Percentiles rank a stretch among this genome's conserved stretches.
Evolutionary conservation across 2,797 vertebrate species (phyloP).

Genomic region (Hemibagrus guttatus): DNA sequence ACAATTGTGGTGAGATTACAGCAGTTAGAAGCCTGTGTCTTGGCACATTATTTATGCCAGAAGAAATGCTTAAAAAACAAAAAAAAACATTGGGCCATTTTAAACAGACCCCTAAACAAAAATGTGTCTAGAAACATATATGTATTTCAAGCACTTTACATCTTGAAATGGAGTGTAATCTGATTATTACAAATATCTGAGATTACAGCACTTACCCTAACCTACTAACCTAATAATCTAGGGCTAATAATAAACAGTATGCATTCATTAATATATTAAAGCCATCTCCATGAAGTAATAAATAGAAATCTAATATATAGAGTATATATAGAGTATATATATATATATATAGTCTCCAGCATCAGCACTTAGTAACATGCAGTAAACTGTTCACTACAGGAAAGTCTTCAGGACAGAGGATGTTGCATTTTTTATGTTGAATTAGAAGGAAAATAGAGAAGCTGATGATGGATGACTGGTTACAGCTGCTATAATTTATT

Average conservation of each 20-base stretch:
- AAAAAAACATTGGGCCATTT: background rate
- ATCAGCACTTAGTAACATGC: background rate
- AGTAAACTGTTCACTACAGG: background rate
- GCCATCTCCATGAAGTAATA: background rate
- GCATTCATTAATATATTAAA: background rate
- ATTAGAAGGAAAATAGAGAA: background rate
- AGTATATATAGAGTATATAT: too few species aligned
- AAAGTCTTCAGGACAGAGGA: background rate
- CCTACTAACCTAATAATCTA: too few species aligned
- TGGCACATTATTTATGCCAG: background rate
- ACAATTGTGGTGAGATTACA: conserved; percentile 38
- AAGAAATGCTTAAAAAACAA: background rate
- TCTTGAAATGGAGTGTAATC: background rate
- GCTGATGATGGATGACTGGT: background rate
- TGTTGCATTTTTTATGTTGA: background rate
- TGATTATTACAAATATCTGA: background rate
- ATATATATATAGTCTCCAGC: too few species aligned
- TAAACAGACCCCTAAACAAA: background rate
- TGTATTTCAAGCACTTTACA: background rate
- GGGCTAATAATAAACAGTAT: background rate
- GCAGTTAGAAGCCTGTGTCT: conserved; percentile 3
- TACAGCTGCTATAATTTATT: background rate
- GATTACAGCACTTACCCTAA: background rate
- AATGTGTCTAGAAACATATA: background rate
- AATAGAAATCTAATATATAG: background rate